Base-by-base conservation (phyloP, 64 coral and sea anemone species). In the Stichodactyla helianthus region DNA sequence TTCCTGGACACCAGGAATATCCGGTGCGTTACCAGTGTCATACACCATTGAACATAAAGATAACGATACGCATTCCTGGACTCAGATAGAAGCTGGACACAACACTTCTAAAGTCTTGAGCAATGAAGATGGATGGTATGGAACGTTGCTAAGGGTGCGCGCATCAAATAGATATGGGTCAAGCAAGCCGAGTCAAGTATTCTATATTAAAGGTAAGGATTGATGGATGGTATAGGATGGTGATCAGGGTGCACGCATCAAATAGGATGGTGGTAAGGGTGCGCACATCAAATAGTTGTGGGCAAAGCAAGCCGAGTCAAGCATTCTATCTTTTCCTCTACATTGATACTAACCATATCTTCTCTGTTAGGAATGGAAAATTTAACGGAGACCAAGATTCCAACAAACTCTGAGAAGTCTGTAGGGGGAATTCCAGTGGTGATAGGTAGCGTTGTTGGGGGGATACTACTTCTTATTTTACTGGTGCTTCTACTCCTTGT, bases 151-250 rank as follows among this genome's bases (percentile, higher is more conserved):
- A 61, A 82, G 83, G 81, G 94, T 96, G 84, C 86, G 76, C 82
- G 94, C 94, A 79, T 82, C 61, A 52, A 96, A 96, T 56, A 89
- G 87, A 15, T 93, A 90, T 85, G 94, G 94, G 10, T 79, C 51
- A 10, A 90, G 88, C 68, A 53, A 70, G n/a, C 53, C 55, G 7
- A 90, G 85, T 79, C 13, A 67, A 84, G 74, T 82, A 55, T 82
- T 84, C 55, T 31, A 31, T 54, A 83, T 96, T 53, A 13, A 89
- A 50, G 20, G 23, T 8, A 96, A 68, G 35, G 61, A n/a, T 10
- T 70, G 55, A 95, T 52, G 59, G 55, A 13, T 77, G 50, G 77
- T 62, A 84, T 77, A 77, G 67, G 7, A 10, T 76, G 31, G 82
- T 87, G 54, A 86, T 92, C 70, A 80, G 80, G 83, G 93, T 95